Evolutionary conservation across 2,888 invertebrate species (phyloP), one percentile per base, ranked within the genome.

Genomic region (Sialis lutaria): DNA sequence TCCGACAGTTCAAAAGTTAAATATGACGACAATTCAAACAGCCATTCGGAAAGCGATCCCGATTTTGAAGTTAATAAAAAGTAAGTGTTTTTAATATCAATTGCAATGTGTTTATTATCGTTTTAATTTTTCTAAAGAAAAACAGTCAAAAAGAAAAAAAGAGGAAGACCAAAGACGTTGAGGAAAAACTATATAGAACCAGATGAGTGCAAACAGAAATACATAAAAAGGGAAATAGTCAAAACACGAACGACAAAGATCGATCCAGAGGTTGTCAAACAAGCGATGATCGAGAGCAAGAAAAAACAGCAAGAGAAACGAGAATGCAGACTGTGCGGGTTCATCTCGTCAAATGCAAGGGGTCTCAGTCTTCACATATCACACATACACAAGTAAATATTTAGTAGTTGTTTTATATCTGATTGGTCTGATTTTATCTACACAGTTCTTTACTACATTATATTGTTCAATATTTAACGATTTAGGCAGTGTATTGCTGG

Each of bases 361-460:
- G 57, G 58, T 5, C 51, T 62, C 12, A 57, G 58, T 9, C 48
- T 57, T 6, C 62, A 62, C 45, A 56, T 62, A 51, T 50, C 57
- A 5, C 55, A 56, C 49, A 48, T 58, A 39, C 62, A 62, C 51
- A 58, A 58, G 62, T 62, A 54, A 53, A n/a, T n/a, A n/a, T n/a
- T n/a, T n/a, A n/a, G 53, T 51, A 32, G 31, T 6, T 44, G 34
- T 41, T 40, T 40, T 37, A 8, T 34, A 22, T n/a, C n/a, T n/a
- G n/a, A n/a, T n/a, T n/a, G n/a, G n/a, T n/a, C n/a, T n/a, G n/a
- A n/a, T n/a, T n/a, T n/a, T n/a, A n/a, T n/a, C n/a, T n/a, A n/a
- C n/a, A n/a, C n/a, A n/a, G n/a, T n/a, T n/a, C n/a, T n/a, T n/a
- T n/a, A n/a, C n/a, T n/a, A n/a, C n/a, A n/a, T n/a, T n/a, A n/a